Base-by-base conservation (phyloP, 1,140 invertebrate species). In the Drosophila busckii region DNA sequence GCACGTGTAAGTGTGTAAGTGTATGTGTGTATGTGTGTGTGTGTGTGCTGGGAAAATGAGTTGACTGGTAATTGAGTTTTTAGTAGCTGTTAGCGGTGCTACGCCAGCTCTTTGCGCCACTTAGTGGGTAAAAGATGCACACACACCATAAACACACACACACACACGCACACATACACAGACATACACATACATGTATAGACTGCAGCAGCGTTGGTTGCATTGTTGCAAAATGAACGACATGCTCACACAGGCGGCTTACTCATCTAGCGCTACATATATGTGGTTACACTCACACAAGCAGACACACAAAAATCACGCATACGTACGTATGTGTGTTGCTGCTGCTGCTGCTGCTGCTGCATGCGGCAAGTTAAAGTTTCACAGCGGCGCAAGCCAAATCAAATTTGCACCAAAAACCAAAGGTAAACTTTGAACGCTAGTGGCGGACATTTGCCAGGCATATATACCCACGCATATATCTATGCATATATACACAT, bases 341-440 rank as follows among this genome's bases (percentile, higher is more conserved):
- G 13, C 17, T 6, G 17, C 16, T 7, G 8, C 8, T 7, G 34
- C 16, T 20, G 35, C 35, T 23, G 26, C 35, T 31, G 45, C 48
- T 44, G 35, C 28, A 46, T 54, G 60, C 67, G 68, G 53, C 49
- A 41, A 78, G 46, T 60, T 70, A 80, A 78, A 78, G 73, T 78
- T 80, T 28, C 58, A 55, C 35, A 37, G 40, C 46, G 40, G 54
- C 48, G 48, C 41, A 64, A 53, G n/a, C 61, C 71, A 80, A 78
- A 78, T 78, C 73, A 78, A 78, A 78, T 78, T 78, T 78, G 68
- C 73, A 68, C 73, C 73, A 80, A 80, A 76, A 78, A 80, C 73
- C 71, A 73, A 78, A 78, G 67, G 73, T 71, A 78, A 80, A 71
- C 73, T 78, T 78, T 80, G 73, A 68, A 64, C 71, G 67, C 52